Conservation (phyloP, 2,113 vertebrate species). For the Xiphorhynchus elegans region DNA sequence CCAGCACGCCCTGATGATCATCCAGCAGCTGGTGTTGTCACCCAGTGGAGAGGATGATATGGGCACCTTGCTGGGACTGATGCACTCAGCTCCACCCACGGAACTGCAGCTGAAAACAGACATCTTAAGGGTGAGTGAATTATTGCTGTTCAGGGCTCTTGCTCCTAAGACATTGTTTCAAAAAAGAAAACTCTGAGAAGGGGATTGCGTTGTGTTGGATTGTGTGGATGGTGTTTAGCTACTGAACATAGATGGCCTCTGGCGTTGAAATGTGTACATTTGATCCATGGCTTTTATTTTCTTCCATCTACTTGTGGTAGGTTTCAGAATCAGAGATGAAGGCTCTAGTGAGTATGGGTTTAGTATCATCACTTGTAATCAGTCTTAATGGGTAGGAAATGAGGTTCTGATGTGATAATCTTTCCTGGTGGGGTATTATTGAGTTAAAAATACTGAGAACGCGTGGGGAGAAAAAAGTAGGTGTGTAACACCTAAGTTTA, state of each 20-base stretch:
- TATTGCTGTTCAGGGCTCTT: background rate
- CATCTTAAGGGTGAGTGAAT: constrained; percentile 85
- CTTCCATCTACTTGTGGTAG: background rate
- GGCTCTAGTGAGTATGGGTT: background rate
- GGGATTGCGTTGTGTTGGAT: background rate
- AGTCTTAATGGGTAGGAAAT: background rate
- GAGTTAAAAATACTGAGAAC: background rate
- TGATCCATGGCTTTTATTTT: background rate
- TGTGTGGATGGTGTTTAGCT: background rate
- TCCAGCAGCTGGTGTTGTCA: constrained; percentile 95
- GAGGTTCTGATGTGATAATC: background rate
- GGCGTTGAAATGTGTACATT: rapidly evolving
- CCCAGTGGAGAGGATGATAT: constrained; percentile 97
- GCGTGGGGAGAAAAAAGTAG: rapidly evolving
- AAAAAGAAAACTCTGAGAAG: background rate
- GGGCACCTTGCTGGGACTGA: constrained; percentile 96
- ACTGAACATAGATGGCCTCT: background rate
- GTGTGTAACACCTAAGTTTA: background rate
- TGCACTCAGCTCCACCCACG: constrained; percentile 92
- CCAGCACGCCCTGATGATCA: constrained; percentile 94
- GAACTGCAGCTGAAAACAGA: constrained; percentile 96
- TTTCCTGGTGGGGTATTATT: background rate
- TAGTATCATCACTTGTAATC: background rate
- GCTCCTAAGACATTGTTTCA: background rate
- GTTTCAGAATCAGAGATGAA: background rate